Conservation (phyloP, 2,888 invertebrate genomes). For the Ectemnius lituratus region DNA sequence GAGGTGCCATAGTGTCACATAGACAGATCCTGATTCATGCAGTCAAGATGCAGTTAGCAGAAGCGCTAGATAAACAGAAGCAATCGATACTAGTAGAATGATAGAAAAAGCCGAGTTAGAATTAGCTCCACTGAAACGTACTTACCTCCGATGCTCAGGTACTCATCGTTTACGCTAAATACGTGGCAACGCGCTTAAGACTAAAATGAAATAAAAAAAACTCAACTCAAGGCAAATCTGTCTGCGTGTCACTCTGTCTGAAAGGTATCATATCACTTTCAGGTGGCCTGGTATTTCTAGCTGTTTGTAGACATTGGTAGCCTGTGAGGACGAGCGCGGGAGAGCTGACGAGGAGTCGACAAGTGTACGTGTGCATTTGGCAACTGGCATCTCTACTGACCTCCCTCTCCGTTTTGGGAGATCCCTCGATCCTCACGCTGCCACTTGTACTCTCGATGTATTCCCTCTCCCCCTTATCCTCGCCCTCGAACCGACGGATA, state of each 20-base stretch:
- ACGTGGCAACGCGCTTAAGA: neutral
- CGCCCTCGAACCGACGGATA: constrained; percentile 73
- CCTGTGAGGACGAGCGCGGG: constrained; percentile 53
- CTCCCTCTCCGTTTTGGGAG: constrained; percentile 76
- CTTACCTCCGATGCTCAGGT: neutral
- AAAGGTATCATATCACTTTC: neutral
- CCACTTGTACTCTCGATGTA: constrained; percentile 51
- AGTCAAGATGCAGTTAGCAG: constrained; percentile 1
- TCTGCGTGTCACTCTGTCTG: neutral
- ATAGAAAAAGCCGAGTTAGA: no score
- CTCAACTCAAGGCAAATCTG: neutral
- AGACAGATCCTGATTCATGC: neutral
- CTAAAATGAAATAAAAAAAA: constrained; percentile 1
- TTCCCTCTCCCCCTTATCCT: constrained; percentile 54
- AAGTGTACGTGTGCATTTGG: constrained; percentile 40
- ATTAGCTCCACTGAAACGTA: neutral
- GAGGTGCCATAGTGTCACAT: no score
- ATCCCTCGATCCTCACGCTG: constrained; percentile 60
- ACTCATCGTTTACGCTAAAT: neutral
- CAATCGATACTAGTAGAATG: no score
- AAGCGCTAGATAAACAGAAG: neutral
- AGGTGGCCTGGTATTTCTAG: constrained; percentile 53
- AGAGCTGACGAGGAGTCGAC: constrained; percentile 37
- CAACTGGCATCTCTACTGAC: constrained; percentile 72
- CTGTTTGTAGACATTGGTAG: constrained; percentile 75